Evolutionary conservation across 2,888 invertebrate species (phyloP), one percentile per base, ranked within the genome.

Genomic region (Stenurella melanura): DNA sequence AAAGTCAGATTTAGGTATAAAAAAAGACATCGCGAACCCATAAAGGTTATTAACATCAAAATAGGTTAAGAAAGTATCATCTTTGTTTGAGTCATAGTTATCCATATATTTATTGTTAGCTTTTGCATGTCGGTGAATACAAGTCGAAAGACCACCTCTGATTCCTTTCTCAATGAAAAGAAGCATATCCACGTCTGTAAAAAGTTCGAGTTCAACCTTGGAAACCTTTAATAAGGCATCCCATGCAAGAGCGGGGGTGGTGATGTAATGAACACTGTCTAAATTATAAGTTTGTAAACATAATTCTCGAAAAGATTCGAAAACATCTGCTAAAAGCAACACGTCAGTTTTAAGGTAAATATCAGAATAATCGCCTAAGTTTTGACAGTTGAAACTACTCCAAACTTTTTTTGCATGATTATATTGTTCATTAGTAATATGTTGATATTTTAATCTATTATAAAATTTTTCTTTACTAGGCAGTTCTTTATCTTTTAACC

Each of bases 381-480:
- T 77, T 70, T 66, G 61, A 74, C 73, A 74, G 0, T 69, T 38
- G 57, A 77, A 74, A n/a, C 1, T 19, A 30, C 61, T 38, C 77
- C 77, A 80, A 11, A 80, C 70, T 18, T 63, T 12, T 63, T 74
- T n/a, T 0, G 77, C 73, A 21, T 71, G 38, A 10, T 72, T 21
- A 78, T 88, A 88, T 26, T 86, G n/a, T 0, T 30, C 17, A 26
- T 26, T 2, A 4, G 30, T n/a, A 30, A 63, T 63, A 7, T 63
- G 15, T 9, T 30, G 17, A 17, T 34, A 26, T 17, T 63, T 63
- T 17, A 63, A 34, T 6, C 17, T 63, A 38, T 58, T 58, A 15
- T 69, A 57, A 69, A 69, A 69, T 10, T 69, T 21, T n/a, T 69
- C 30, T 21, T 69, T 57, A 30, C n/a, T 17, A 18, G 69, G 69